Evolutionary conservation across 2,797 vertebrate species (phyloP).

Genomic region (Psittacula echo): DNA sequence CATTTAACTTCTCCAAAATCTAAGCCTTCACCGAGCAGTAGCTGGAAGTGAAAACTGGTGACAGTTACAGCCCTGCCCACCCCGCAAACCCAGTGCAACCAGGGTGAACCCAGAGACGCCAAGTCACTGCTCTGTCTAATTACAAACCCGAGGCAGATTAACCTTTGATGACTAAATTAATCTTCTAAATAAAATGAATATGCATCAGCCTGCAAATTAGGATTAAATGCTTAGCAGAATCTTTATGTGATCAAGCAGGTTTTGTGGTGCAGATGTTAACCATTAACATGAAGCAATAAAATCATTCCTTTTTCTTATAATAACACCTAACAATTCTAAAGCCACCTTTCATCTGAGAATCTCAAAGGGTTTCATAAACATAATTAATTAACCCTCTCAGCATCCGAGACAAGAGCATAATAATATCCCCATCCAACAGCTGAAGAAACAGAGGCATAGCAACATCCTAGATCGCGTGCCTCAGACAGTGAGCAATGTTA

Average conservation of each 20-base stretch:
- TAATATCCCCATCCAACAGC: background rate
- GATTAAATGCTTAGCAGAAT: slow-evolving; percentile 72
- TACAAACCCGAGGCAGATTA: slow-evolving; percentile 71
- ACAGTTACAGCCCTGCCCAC: slow-evolving; percentile 10
- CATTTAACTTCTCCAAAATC: background rate
- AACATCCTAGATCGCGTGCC: background rate
- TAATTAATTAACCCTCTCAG: slow-evolving; percentile 59
- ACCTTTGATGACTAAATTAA: slow-evolving; percentile 77
- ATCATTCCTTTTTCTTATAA: slow-evolving; percentile 68
- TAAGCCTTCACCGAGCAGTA: background rate
- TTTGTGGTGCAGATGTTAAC: slow-evolving; percentile 73
- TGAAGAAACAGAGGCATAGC: slow-evolving; percentile 37
- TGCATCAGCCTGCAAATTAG: slow-evolving; percentile 73
- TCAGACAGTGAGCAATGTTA: rapidly evolving
- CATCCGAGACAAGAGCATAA: background rate
- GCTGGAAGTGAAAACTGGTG: slow-evolving; percentile 13
- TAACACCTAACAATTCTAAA: slow-evolving; percentile 66
- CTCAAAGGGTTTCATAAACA: slow-evolving; percentile 59
- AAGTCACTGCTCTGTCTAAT: slow-evolving; percentile 70
- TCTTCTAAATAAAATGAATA: slow-evolving; percentile 77
- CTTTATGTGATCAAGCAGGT: slow-evolving; percentile 72
- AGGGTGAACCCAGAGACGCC: slow-evolving; percentile 60
- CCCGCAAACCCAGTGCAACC: slow-evolving; percentile 12
- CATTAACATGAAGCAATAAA: slow-evolving; percentile 69
- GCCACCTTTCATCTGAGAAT: slow-evolving; percentile 61